Conservation (phyloP, 2,888 invertebrate species). For the Halictus quadricinctus region DNA sequence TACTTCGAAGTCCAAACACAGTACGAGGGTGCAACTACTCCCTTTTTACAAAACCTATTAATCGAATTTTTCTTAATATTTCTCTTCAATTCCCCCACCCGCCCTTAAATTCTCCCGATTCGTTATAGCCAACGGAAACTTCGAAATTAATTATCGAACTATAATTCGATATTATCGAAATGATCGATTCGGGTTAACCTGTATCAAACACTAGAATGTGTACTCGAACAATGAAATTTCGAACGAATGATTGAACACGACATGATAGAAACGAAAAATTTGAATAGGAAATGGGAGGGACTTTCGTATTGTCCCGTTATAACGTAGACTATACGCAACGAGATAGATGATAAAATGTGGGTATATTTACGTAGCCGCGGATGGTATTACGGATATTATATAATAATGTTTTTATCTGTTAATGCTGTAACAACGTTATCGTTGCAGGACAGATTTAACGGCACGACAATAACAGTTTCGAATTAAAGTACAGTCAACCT, state of each 20-base stretch:
- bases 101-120: background rate
- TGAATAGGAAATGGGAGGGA: background rate
- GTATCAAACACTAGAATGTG: background rate
- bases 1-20: constrained; percentile 32
- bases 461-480: constrained; percentile 35
- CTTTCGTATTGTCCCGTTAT: constrained; percentile 2
- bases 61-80: background rate
- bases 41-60: background rate
- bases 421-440: constrained; percentile 55
- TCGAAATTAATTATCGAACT: too few relatives aligned
- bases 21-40: constrained; percentile 10
- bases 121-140: background rate
- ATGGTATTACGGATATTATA: constrained; percentile 41
- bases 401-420: constrained; percentile 62
- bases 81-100: background rate
- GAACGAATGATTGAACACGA: background rate
- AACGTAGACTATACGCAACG: constrained; percentile 8
- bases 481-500: constrained; percentile 42
- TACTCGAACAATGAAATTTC: background rate
- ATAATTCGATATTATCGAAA: background rate
- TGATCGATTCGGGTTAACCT: background rate
- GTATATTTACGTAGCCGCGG: constrained; percentile 37
- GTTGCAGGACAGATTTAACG: constrained; percentile 25
- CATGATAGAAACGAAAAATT: background rate
- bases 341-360: constrained; percentile 19